Conservation (phyloP, 2,113 vertebrate species). For the Lamprotornis superbus region DNA sequence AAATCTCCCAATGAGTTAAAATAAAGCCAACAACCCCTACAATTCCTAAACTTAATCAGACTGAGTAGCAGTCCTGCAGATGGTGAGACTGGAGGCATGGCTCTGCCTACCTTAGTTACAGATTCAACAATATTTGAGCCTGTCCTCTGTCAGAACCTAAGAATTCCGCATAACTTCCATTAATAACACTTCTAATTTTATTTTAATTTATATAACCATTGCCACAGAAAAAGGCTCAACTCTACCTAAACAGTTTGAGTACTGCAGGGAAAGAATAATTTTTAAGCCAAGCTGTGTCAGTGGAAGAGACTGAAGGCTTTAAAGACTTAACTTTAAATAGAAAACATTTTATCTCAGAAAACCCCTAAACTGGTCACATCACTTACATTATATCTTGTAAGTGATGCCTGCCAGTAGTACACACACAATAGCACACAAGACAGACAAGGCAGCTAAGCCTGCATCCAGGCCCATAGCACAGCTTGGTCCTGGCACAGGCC, state of each 20-base stretch:
- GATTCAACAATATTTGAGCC: neutral
- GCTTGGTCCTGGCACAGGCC: neutral
- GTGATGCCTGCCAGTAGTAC: neutral
- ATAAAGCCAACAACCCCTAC: neutral
- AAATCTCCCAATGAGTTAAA: neutral
- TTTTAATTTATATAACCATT: neutral
- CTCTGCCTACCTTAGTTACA: constrained; percentile 12
- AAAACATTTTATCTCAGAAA: neutral
- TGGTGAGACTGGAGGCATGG: neutral
- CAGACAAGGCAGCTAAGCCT: neutral
- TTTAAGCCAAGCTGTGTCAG: neutral
- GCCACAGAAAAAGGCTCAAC: neutral
- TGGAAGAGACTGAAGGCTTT: neutral
- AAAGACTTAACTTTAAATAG: neutral
- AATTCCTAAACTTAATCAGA: neutral
- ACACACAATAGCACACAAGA: fast-evolving
- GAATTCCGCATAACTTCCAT: constrained; percentile 1
- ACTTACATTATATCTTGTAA: neutral
- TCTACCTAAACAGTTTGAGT: neutral
- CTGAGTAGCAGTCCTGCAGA: neutral
- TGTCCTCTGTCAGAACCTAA: neutral
- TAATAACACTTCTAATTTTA: constrained; percentile 25
- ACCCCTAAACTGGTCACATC: neutral
- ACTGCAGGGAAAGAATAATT: neutral
- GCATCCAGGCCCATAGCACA: fast-evolving